Evolutionary conservation across 2,113 vertebrate genomes (phyloP).

Genomic region (Odocoileus hemionus): DNA sequence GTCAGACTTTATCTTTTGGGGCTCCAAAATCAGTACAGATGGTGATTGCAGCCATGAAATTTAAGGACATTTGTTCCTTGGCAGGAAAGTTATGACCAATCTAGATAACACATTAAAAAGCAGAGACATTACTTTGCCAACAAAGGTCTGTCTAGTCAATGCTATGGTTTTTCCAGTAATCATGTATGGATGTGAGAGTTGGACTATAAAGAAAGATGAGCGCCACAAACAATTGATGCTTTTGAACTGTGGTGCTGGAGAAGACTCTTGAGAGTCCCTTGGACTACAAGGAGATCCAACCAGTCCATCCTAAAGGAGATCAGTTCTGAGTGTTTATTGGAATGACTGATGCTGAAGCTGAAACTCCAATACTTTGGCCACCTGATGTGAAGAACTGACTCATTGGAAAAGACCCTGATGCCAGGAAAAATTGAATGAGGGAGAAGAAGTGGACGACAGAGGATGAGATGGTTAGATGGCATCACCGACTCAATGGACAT

Average conservation of each 20-base stretch:
- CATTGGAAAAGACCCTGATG: background rate
- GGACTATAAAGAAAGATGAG: rapidly evolving
- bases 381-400: background rate
- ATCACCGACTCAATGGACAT: background rate
- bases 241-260: background rate
- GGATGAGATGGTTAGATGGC: background rate
- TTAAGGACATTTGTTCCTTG: background rate
- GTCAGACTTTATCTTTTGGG: background rate
- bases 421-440: background rate
- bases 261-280: background rate
- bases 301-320: background rate
- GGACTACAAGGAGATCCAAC: background rate
- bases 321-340: background rate
- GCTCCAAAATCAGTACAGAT: background rate
- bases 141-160: background rate
- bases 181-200: background rate
- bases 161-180: background rate
- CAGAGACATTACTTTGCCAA: background rate
- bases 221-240: rapidly evolving
- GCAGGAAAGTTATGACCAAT: background rate
- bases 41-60: background rate
- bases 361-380: background rate
- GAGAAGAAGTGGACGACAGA: background rate
- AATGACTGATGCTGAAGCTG: background rate
- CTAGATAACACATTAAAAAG: background rate